These are phyloP conservation scores for Chanos chanos DNA, from an alignment of 2,797 vertebrate genomes.

Conservation along the genomic window DNA sequence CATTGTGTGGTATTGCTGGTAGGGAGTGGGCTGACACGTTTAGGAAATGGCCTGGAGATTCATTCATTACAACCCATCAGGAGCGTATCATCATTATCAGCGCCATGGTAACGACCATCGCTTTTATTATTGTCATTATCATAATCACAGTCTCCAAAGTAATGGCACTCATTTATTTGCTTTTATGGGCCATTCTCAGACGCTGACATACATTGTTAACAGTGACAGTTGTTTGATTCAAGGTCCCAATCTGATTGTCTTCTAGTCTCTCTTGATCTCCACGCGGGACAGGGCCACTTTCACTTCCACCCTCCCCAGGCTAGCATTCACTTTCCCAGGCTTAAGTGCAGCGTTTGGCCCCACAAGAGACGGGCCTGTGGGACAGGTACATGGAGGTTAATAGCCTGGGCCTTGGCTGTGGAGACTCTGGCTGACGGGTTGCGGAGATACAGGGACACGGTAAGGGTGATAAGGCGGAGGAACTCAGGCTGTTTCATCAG, in stretches of 20 bases:
- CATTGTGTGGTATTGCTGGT: too few relatives aligned
- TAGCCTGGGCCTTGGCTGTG: conserved; percentile 63
- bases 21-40: too few relatives aligned
- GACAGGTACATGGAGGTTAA: too few relatives aligned
- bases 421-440: conserved; percentile 53
- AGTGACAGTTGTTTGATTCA: conserved; percentile 69
- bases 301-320: background rate
- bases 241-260: conserved; percentile 62
- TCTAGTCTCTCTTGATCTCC: conserved; percentile 5
- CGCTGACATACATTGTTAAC: conserved; percentile 63
- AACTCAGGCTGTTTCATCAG: conserved; percentile 65
- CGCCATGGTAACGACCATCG: conserved; percentile 68
- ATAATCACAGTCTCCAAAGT: conserved; percentile 70
- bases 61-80: conserved; percentile 69
- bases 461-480: too few relatives aligned
- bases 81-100: conserved; percentile 70
- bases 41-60: conserved; percentile 62
- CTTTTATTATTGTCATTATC: conserved; percentile 79
- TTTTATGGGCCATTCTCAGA: conserved; percentile 68
- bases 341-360: too few relatives aligned
- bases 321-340: too few relatives aligned
- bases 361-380: too few relatives aligned
- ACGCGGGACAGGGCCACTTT: conserved; percentile 43
- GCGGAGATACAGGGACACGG: conserved; percentile 54
- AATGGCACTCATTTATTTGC: conserved; percentile 67